Evolutionary conservation across 2,113 vertebrate genomes (phyloP).

Genomic region (Ivindomyrus marchei): DNA sequence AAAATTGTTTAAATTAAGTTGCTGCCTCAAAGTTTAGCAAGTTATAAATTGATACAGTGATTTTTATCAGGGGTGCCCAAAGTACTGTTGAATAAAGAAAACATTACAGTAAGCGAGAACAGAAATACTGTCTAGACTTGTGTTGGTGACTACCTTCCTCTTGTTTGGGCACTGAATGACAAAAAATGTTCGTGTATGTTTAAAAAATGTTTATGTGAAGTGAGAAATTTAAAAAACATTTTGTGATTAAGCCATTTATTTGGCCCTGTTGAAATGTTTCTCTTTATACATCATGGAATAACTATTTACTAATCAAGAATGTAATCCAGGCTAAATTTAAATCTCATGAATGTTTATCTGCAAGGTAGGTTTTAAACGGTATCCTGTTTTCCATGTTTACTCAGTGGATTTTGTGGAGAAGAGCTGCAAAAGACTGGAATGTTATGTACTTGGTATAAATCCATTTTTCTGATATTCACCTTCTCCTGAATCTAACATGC

Average conservation of each 20-base stretch:
- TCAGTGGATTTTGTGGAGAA: not conserved
- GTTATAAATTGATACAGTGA: too few species aligned
- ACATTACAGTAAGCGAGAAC: not conserved
- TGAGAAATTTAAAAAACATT: not conserved
- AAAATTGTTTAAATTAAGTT: too few species aligned
- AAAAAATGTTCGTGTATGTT: not conserved
- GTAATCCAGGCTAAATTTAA: not conserved
- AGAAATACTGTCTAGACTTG: not conserved
- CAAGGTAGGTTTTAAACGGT: not conserved
- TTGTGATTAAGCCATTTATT: not conserved
- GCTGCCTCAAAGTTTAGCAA: too few species aligned
- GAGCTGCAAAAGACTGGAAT: not conserved
- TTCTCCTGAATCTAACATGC: not conserved
- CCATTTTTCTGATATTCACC: not conserved
- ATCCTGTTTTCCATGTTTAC: not conserved
- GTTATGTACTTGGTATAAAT: not conserved
- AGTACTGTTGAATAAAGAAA: not conserved
- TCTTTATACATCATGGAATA: not conserved
- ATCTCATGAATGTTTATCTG: not conserved
- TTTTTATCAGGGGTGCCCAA: too few species aligned
- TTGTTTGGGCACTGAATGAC: not conserved
- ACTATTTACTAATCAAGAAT: not conserved
- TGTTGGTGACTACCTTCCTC: not conserved
- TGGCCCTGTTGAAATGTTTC: not conserved
- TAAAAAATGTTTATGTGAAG: not conserved